These are phyloP conservation scores for Tolypeutes matacus DNA, from an alignment of 2,797 vertebrate genomes.

Conservation along the genomic window DNA sequence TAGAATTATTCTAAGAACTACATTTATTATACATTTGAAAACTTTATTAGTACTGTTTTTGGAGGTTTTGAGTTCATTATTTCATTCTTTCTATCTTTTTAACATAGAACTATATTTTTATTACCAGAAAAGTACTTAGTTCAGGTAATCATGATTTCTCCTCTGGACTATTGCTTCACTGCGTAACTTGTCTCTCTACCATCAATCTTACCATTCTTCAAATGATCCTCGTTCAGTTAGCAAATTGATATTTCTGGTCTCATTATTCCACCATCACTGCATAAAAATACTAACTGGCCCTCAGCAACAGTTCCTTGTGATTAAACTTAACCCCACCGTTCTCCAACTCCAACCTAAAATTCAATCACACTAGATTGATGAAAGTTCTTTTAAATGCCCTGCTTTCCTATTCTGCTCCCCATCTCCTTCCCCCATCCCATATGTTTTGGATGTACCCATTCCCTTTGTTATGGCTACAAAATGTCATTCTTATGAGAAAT, in stretches of 20 bases:
- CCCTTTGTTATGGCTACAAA: not conserved
- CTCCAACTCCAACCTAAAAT: not conserved
- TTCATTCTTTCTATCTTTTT: not conserved
- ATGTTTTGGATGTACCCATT: not conserved
- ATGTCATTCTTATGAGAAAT: not conserved
- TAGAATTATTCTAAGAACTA: slow-evolving; percentile 55
- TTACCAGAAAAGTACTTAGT: not conserved
- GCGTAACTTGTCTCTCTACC: not conserved
- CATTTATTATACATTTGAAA: not conserved
- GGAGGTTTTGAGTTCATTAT: not conserved
- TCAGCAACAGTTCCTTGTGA: not conserved
- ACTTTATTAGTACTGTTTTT: not conserved
- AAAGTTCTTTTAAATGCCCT: not conserved
- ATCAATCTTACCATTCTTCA: not conserved
- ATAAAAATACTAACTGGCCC: not conserved
- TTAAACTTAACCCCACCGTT: not conserved
- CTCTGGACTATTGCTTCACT: not conserved
- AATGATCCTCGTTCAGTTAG: not conserved
- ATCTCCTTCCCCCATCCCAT: not conserved
- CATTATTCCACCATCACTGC: not conserved
- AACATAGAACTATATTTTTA: not conserved
- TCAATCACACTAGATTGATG: not conserved
- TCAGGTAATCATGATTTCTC: not conserved
- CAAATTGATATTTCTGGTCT: not conserved
- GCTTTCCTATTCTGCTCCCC: not conserved